Percentiles rank a stretch among this genome's conserved stretches.
These are phyloP conservation scores for Merluccius polli DNA, from an alignment of 2,797 vertebrate species.

Conservation along the genomic window DNA sequence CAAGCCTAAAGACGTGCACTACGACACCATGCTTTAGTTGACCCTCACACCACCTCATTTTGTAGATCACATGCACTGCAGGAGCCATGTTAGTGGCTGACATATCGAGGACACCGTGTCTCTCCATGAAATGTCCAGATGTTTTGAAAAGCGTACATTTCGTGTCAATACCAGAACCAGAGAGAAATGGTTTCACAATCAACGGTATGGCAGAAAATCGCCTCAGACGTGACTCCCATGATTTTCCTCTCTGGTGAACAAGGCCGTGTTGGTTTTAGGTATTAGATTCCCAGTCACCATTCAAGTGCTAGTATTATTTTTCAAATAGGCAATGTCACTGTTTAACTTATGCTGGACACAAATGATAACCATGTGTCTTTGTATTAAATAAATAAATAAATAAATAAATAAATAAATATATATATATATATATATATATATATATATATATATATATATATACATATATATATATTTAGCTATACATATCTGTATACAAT, in stretches of 20 bases:
- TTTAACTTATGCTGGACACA: slow-evolving; percentile 20
- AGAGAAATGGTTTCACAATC: background rate
- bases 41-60: background rate
- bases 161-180: background rate
- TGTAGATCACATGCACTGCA: background rate
- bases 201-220: background rate
- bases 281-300: slow-evolving; percentile 1
- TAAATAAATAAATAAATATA: too few species aligned
- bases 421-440: too few species aligned
- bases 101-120: background rate
- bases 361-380: background rate
- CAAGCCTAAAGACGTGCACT: background rate
- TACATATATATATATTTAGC: too few species aligned
- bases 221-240: background rate
- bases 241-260: slow-evolving; percentile 10
- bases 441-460: too few species aligned
- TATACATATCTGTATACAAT: background rate
- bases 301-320: slow-evolving; percentile 19
- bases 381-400: too few species aligned
- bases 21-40: background rate
- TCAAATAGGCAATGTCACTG: slow-evolving; percentile 13
- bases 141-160: background rate
- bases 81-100: background rate
- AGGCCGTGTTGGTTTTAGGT: slow-evolving; percentile 11
- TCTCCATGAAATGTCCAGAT: background rate